A percentile compares a stretch with the other conserved stretches of the same genome.
These are phyloP conservation scores for Copsychus sechellarum DNA, from an alignment of 2,113 vertebrate species.

Conservation along the genomic window DNA sequence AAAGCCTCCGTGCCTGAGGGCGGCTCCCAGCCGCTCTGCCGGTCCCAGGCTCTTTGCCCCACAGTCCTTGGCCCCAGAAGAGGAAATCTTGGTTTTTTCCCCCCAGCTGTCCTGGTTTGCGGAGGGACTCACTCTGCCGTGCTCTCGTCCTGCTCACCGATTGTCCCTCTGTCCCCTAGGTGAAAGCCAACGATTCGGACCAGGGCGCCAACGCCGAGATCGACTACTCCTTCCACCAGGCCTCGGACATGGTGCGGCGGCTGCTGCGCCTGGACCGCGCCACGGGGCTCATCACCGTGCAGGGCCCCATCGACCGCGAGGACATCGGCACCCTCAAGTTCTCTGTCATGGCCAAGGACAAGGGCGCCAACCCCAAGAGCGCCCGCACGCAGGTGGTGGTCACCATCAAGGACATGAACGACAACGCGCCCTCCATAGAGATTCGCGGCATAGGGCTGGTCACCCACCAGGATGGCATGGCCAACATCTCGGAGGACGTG, in stretches of 20 bases:
- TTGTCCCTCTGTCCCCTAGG: conserved; percentile 69
- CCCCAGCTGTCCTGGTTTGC: rapidly evolving
- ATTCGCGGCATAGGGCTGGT: conserved; percentile 94
- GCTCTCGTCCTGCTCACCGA: background rate
- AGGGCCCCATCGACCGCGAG: conserved; percentile 90
- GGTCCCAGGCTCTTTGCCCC: conserved; percentile 31
- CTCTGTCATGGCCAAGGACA: conserved; percentile 90
- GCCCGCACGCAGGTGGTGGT: conserved; percentile 88
- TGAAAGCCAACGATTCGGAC: conserved; percentile 92
- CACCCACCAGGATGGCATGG: conserved; percentile 90
- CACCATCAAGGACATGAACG: conserved; percentile 90
- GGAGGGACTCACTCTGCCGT: rapidly evolving
- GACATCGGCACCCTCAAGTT: conserved; percentile 89
- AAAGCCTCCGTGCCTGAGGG: background rate
- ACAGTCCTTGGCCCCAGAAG: conserved; percentile 24
- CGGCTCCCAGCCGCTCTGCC: conserved; percentile 8
- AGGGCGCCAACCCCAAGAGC: conserved; percentile 87
- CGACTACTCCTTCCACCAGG: conserved; percentile 91
- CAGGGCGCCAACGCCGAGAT: conserved; percentile 90
- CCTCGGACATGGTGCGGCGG: conserved; percentile 83
- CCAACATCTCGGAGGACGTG: conserved; percentile 96
- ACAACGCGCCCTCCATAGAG: conserved; percentile 90
- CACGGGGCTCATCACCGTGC: conserved; percentile 91
- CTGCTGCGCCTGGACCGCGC: conserved; percentile 88
- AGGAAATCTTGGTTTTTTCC: conserved; percentile 37